Evolutionary conservation across 92 coral and sea anemone species (phyloP).

Genomic region (Anthopleura xanthogrammica): DNA sequence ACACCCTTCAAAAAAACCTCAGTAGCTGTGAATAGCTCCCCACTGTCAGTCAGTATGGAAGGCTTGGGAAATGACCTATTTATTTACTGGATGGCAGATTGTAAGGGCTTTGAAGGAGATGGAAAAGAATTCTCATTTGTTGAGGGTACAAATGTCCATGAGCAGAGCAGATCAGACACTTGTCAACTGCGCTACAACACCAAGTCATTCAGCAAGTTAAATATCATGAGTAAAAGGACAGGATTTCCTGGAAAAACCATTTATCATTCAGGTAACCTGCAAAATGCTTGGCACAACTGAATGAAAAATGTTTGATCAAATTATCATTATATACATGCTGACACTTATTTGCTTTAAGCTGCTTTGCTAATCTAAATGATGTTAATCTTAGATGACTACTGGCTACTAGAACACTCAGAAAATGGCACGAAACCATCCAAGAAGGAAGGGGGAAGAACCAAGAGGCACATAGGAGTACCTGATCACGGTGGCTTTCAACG

Average conservation of each 20-base stretch:
- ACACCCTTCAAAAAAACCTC: constrained; percentile 74
- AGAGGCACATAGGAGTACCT: constrained; percentile 89
- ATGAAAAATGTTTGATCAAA: too few relatives aligned
- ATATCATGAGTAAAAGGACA: constrained; percentile 67
- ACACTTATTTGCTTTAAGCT: background rate
- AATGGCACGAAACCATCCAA: constrained; percentile 4
- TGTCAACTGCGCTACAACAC: constrained; percentile 85
- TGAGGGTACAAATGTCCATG: constrained; percentile 97
- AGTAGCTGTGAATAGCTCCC: constrained; percentile 89
- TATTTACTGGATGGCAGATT: constrained; percentile 92
- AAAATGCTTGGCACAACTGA: background rate
- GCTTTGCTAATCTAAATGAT: background rate
- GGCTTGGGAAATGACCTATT: constrained; percentile 90
- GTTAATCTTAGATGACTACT: constrained; percentile 25
- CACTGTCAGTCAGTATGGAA: constrained; percentile 89
- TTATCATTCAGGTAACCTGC: constrained; percentile 81
- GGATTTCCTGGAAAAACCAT: constrained; percentile 91
- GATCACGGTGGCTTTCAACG: constrained; percentile 99
- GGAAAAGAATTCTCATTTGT: constrained; percentile 91
- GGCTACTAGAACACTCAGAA: constrained; percentile 33
- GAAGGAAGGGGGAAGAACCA: constrained; percentile 14
- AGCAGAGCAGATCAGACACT: constrained; percentile 99
- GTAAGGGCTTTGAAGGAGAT: constrained; percentile 89
- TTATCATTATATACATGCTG: background rate
- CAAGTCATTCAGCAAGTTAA: constrained; percentile 89